Percentiles rank a stretch among this genome's conserved stretches.
Evolutionary conservation across 2,888 invertebrate genomes (phyloP).

Genomic region (Eulithis prunata): DNA sequence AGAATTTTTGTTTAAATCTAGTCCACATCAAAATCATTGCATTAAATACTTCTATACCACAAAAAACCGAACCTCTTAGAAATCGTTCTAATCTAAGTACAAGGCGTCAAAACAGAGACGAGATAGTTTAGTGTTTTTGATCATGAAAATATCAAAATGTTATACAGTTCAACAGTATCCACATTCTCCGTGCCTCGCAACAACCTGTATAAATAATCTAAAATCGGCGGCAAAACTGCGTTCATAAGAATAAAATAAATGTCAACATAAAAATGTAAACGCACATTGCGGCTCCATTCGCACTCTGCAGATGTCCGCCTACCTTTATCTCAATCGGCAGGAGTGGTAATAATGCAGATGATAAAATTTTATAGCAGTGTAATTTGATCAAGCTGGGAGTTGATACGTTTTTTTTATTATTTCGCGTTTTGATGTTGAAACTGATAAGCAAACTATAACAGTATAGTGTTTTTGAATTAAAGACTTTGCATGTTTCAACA

Average conservation of each 20-base stretch:
- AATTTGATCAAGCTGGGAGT: conserved; percentile 23
- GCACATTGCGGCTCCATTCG: conserved; percentile 33
- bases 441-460: background rate
- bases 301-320: conserved; percentile 26
- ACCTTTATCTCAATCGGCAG: conserved; percentile 37
- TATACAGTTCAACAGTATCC: background rate
- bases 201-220: conserved; percentile 36
- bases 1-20: too few relatives aligned
- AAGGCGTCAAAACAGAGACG: too few relatives aligned
- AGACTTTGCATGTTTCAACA: background rate
- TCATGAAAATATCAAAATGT: background rate
- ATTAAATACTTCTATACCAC: too few relatives aligned
- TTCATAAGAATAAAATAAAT: conserved; percentile 60
- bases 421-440: background rate
- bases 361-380: conserved; percentile 27
- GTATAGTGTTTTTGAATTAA: background rate
- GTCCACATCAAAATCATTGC: too few relatives aligned
- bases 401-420: background rate
- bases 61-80: too few relatives aligned
- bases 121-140: too few relatives aligned
- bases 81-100: too few relatives aligned
- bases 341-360: conserved; percentile 17
- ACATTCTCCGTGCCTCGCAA: background rate
- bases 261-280: conserved; percentile 54
- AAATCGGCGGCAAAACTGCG: conserved; percentile 50